Evolutionary conservation across 2,888 invertebrate genomes (phyloP).

Genomic region (Drosophila parthenogenetica): DNA sequence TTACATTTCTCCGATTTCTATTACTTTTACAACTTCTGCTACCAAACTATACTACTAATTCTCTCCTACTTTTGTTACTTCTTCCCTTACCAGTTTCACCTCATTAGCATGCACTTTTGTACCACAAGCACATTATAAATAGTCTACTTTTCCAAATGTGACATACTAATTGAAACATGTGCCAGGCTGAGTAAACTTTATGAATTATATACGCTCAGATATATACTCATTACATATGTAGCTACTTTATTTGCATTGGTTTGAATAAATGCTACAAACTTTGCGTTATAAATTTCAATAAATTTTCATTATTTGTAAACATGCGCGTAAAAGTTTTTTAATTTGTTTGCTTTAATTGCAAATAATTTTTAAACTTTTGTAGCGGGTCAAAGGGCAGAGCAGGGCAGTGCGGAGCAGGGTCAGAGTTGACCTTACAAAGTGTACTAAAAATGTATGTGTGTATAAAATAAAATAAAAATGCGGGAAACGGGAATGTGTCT

Average conservation of each 20-base stretch:
- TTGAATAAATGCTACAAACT: constrained; percentile 36
- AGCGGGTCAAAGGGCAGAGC: constrained; percentile 20
- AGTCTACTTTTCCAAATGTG: constrained; percentile 5
- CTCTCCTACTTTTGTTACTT: too few relatives aligned
- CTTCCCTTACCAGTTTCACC: too few relatives aligned
- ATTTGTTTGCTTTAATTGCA: constrained; percentile 82
- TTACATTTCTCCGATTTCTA: too few relatives aligned
- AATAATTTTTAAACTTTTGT: constrained; percentile 70
- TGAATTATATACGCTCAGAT: constrained; percentile 4
- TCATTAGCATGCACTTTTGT: not conserved
- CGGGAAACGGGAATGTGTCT: constrained; percentile 4
- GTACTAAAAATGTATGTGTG: constrained; percentile 4
- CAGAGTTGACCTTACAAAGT: constrained; percentile 56
- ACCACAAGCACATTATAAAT: not conserved
- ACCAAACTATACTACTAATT: not conserved
- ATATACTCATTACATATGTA: not conserved
- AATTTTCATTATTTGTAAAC: constrained; percentile 67
- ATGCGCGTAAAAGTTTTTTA: constrained; percentile 67
- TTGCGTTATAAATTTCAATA: constrained; percentile 57
- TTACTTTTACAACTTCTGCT: not conserved
- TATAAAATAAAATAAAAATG: constrained; percentile 38
- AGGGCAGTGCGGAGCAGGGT: not conserved
- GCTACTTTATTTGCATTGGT: constrained; percentile 33
- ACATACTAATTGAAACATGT: constrained; percentile 45
- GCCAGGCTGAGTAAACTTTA: constrained; percentile 34